Evolutionary conservation across 1,140 invertebrate genomes (phyloP), one percentile per base, ranked within the genome.

Genomic region (Drosophila suzukii): DNA sequence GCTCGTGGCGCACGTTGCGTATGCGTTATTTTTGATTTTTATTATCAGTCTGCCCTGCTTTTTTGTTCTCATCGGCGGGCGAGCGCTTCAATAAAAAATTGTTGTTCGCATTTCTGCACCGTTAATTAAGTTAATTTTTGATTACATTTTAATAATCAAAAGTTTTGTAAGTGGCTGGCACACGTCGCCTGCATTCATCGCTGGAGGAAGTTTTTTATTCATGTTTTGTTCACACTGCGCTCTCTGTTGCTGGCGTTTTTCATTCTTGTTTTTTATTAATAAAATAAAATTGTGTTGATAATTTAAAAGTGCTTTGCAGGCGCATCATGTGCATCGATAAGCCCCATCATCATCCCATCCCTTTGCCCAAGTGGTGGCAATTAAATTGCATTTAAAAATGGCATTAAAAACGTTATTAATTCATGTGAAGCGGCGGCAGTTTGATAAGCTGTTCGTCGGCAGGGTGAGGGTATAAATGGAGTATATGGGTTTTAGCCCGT

Each of bases 91-190:
- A 89, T 80, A 67, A 32, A 61, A 67, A 66, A 70, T 36, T 63
- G 71, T 61, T 62, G 55, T 67, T 55, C 66, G 56, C 59, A 71
- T 83, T 74, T 76, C 60, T 72, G 60, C 68, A 24, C 51, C 73
- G 83, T 89, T 89, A 89, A 89, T 89, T 89, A 81, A 89, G 84
- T 89, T 89, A 89, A 83, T 81, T 89, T 88, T 81, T 89, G 84
- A 89, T 89, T 83, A 84, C 84, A 81, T 83, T 89, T 89, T 89
- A 81, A 89, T 89, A 84, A 89, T 84, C 84, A 89, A 90, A 72
- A 67, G 59, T 80, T 60, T 70, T 78, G 59, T 67, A 72, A 89
- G 65, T 75, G 83, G 54, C 62, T 59, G 58, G 30, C 71, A 80
- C 76, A 86, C 17, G 13, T 56, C 57, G 51, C 54, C 30, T 62